Percentiles rank a stretch among this genome's conserved stretches.
phyloP scores from a whole-genome alignment of 1,140 invertebrate genomes.

The Leptinotarsa lineolata region DNA sequence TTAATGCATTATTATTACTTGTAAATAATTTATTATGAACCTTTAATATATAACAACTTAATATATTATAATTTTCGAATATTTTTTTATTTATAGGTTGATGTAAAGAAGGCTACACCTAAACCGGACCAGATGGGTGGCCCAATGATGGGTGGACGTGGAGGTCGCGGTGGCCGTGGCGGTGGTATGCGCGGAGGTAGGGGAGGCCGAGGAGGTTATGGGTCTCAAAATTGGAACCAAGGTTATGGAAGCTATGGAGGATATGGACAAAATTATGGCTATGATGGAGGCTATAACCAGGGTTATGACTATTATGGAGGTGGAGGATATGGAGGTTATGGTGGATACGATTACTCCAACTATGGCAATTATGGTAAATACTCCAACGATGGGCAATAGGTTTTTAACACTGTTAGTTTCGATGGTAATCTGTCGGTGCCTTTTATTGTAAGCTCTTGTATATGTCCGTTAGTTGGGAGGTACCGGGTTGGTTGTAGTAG shows the following conservation, averaged over 20 bases:
- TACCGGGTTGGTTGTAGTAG: slow-evolving; percentile 4
- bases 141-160: slow-evolving; percentile 57
- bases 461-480: not conserved
- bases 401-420: not conserved
- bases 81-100: slow-evolving; percentile 64
- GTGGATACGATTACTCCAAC: slow-evolving; percentile 61
- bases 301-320: slow-evolving; percentile 56
- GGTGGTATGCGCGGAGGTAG: slow-evolving; percentile 67
- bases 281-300: slow-evolving; percentile 64
- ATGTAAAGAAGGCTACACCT: slow-evolving; percentile 92
- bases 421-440: not conserved
- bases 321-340: slow-evolving; percentile 78
- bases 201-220: slow-evolving; percentile 66
- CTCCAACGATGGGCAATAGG: not conserved
- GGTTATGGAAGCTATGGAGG: slow-evolving; percentile 61
- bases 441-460: not conserved
- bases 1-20: too few species aligned
- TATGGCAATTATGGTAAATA: slow-evolving; percentile 17
- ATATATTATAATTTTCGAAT: not conserved
- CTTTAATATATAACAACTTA: too few species aligned
- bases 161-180: slow-evolving; percentile 59
- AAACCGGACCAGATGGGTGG: slow-evolving; percentile 78
- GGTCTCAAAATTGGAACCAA: slow-evolving; percentile 44
- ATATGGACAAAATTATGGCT: slow-evolving; percentile 63
- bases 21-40: too few species aligned